phyloP scores from a whole-genome alignment of 30 jellyfish, hydroid and myxozoan species.

The Hydractinia symbiolongicarpus region DNA sequence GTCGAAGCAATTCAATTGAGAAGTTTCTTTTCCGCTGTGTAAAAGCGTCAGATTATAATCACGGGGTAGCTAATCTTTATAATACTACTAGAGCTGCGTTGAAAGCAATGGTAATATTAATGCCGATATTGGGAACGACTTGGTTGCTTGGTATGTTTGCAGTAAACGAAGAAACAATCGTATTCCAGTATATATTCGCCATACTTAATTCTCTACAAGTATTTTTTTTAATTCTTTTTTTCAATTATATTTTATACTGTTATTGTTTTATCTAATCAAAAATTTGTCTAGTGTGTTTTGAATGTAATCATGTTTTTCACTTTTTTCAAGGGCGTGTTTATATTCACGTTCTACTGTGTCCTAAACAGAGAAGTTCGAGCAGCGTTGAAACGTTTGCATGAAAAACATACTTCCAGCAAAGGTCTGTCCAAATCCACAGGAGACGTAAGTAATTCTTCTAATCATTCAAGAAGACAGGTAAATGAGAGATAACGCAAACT shows the following conservation, averaged over 20 bases:
- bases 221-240: neutral
- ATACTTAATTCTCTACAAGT: constrained; percentile 80
- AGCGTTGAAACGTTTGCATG: constrained; percentile 74
- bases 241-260: neutral
- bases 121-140: constrained; percentile 89
- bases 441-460: neutral
- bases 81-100: constrained; percentile 60
- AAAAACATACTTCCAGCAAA: constrained; percentile 47
- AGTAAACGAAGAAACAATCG: constrained; percentile 50
- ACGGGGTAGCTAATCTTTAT: neutral
- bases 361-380: constrained; percentile 86
- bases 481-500: too few relatives aligned
- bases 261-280: neutral
- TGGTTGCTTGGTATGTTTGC: constrained; percentile 94
- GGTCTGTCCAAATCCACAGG: constrained; percentile 9
- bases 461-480: too few relatives aligned
- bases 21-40: neutral
- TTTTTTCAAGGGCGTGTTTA: constrained; percentile 61
- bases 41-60: neutral
- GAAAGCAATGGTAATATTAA: constrained; percentile 73
- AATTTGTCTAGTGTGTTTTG: too few relatives aligned
- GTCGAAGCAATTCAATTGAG: neutral
- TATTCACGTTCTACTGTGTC: constrained; percentile 65
- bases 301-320: too few relatives aligned
- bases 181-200: constrained; percentile 73